Conservation (phyloP, 1,140 invertebrate species). For the Frieseomelitta varia region DNA sequence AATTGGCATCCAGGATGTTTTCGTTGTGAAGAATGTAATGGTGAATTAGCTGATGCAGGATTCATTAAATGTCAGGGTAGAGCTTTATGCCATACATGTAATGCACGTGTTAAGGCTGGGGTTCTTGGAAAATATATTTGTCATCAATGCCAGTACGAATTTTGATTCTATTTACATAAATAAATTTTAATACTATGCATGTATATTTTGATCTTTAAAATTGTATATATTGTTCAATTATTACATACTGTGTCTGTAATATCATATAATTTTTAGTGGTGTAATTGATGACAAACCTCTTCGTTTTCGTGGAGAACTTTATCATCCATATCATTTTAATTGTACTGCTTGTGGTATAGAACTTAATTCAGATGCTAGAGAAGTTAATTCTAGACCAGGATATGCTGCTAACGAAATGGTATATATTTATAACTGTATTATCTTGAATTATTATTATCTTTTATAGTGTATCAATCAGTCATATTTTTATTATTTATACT, state of each 20-base stretch:
- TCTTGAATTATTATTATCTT: background rate
- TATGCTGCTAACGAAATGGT: conserved; percentile 95
- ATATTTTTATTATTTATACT: conserved; percentile 49
- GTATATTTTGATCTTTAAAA: background rate
- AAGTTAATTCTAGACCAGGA: conserved; percentile 95
- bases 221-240: conserved; percentile 4
- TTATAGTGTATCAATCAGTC: background rate
- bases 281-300: conserved; percentile 98
- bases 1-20: conserved; percentile 99
- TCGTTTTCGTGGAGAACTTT: conserved; percentile 97
- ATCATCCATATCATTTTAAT: conserved; percentile 99
- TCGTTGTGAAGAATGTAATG: conserved; percentile 95
- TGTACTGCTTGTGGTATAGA: conserved; percentile 95
- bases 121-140: conserved; percentile 98
- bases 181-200: conserved; percentile 15
- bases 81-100: conserved; percentile 98
- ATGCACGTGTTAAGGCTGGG: conserved; percentile 96
- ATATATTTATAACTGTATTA: conserved; percentile 7
- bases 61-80: conserved; percentile 97
- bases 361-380: conserved; percentile 94
- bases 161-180: conserved; percentile 33
- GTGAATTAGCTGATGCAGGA: conserved; percentile 96
- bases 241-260: background rate
- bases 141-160: conserved; percentile 98
- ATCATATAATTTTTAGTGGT: conserved; percentile 84